Conservation (phyloP, 2,888 invertebrate genomes). For the Synanthedon andrenaeformis region DNA sequence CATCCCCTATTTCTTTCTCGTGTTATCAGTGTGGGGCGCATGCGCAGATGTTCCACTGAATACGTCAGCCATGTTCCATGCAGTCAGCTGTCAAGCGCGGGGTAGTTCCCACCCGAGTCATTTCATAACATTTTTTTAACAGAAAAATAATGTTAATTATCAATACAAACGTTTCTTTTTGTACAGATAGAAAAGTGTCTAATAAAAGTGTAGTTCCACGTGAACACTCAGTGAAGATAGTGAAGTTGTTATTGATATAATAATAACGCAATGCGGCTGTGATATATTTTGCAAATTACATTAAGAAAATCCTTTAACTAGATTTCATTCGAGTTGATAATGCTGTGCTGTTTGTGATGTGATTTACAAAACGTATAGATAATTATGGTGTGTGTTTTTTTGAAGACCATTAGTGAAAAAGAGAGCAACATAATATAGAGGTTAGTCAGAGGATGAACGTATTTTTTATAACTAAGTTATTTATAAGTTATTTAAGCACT, state of each 20-base stretch:
- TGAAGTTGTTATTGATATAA: not conserved
- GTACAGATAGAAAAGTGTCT: too few species aligned
- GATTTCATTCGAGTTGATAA: not conserved
- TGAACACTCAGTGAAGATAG: too few species aligned
- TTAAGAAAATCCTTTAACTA: not conserved
- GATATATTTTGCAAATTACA: not conserved
- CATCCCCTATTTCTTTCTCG: not conserved
- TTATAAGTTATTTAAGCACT: too few species aligned
- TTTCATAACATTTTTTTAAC: not conserved
- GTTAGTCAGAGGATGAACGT: not conserved
- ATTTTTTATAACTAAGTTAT: too few species aligned
- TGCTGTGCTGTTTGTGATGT: not conserved
- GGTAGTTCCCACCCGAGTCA: slow-evolving; percentile 17
- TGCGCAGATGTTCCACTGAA: not conserved
- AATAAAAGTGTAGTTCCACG: too few species aligned
- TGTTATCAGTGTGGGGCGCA: not conserved
- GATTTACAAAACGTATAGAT: not conserved
- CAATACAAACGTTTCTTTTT: too few species aligned
- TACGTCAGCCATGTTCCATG: not conserved
- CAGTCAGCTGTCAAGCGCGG: slow-evolving; percentile 46
- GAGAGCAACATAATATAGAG: not conserved
- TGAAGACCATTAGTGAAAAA: not conserved
- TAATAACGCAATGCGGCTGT: not conserved
- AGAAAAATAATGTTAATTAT: not conserved
- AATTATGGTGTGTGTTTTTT: not conserved